phyloP scores from a whole-genome alignment of 2,113 vertebrate species.

The Mus pahari region DNA sequence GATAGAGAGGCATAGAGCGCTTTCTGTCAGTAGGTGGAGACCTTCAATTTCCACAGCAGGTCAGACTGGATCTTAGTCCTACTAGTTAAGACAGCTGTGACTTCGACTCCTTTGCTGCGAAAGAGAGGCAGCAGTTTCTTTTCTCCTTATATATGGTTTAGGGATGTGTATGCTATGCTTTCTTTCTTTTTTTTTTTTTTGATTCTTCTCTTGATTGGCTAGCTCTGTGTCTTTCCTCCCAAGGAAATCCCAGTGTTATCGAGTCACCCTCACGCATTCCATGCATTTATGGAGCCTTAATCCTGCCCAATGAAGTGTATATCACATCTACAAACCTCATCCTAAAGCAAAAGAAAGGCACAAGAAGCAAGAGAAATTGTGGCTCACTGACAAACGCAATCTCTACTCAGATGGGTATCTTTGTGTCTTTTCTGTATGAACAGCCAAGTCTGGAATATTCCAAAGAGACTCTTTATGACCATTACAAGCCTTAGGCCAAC shows the following conservation, averaged over 20 bases:
- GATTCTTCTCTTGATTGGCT: not conserved
- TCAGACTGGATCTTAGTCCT: not conserved
- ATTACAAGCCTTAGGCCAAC: constrained; percentile 11
- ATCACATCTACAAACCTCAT: not conserved
- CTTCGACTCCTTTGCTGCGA: not conserved
- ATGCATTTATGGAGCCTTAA: not conserved
- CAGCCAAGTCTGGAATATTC: not conserved
- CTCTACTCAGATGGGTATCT: constrained; percentile 16
- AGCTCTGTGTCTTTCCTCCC: constrained; percentile 24
- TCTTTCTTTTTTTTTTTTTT: not conserved
- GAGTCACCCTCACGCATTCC: not conserved
- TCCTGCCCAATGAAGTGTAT: not conserved
- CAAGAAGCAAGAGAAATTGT: constrained; percentile 34
- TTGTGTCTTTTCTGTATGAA: constrained; percentile 32
- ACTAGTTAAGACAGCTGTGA: not conserved
- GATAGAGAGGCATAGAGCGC: not conserved
- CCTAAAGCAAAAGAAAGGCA: not conserved
- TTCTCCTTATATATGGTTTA: constrained; percentile 29
- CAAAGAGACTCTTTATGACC: constrained; percentile 10
- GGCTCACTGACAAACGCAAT: not conserved
- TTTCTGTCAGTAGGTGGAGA: not conserved
- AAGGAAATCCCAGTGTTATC: not conserved
- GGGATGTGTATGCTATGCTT: not conserved
- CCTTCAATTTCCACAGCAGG: constrained; percentile 1
- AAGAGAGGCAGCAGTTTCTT: not conserved